Evolutionary conservation across 2,888 invertebrate species (phyloP), one percentile per base, ranked within the genome.

Genomic region (Apodemia hepburni): DNA sequence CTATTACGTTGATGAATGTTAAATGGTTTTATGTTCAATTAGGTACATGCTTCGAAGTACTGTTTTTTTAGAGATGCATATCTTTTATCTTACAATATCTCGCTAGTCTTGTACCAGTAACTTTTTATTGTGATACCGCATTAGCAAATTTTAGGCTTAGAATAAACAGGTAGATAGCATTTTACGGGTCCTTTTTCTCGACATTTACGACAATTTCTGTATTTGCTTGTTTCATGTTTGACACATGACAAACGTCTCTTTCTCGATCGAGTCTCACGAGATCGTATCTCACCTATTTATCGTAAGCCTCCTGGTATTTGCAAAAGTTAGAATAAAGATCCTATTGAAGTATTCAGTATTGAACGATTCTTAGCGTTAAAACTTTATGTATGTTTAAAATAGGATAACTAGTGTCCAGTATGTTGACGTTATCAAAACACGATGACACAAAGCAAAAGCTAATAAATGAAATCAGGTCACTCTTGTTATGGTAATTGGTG

Each of bases 401-500:
- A 9, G 35, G 35, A 9, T 9, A 35, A 35, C 35, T 3, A 22
- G 1, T 3, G 15, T 45, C 4, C n/a, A 17, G 8, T 17, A 47
- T 17, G n/a, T 57, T 11, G 27, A 22, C 27, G 12, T 57, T 57
- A 57, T 57, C 22, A 7, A 57, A n/a, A 57, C 15, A 27, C 12
- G 11, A 57, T 57, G 29, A 27, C 54, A 27, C 15, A 29, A 12
- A 29, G 54, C 12, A 57, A 29, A 27, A 38, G 57, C 54, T 64
- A 60, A 60, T 64, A 33, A 47, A 63, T 54, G 62, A 49, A 65
- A 64, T 57, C 63, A 66, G 68, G 66, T 66, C 63, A 65, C 64
- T 61, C 68, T 63, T 63, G 65, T 57, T 61, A 58, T 64, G 59
- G 61, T 61, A 62, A 61, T 61, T 58, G 47, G 60, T 63, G 51